These are phyloP conservation scores for Crocuta crocuta DNA, from an alignment of 2,113 vertebrate species.

Conservation along the genomic window DNA sequence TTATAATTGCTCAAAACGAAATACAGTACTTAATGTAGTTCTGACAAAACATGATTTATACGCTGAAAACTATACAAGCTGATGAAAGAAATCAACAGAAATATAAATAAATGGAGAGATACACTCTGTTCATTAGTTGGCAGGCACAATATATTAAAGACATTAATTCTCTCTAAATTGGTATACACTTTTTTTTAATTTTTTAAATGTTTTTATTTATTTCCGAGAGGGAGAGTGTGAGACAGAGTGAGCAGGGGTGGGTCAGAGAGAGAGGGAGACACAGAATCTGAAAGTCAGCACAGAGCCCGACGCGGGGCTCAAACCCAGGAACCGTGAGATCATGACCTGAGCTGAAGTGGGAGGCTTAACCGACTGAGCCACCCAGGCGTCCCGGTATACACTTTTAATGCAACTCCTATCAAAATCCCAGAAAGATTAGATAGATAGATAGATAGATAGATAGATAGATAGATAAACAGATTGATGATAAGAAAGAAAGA, in stretches of 20 bases:
- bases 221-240: too few species aligned
- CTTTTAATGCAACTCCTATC: neutral
- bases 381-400: neutral
- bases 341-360: too few species aligned
- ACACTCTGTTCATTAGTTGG: neutral
- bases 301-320: too few species aligned
- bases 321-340: too few species aligned
- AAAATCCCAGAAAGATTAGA: neutral
- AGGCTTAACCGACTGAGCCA: too few species aligned
- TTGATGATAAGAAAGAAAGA: too few species aligned
- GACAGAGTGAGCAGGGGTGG: too few species aligned
- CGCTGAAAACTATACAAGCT: neutral
- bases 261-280: too few species aligned
- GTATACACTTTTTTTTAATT: neutral
- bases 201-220: too few species aligned
- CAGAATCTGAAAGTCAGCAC: too few species aligned
- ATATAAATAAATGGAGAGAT: neutral
- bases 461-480: neutral
- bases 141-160: neutral
- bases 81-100: neutral
- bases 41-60: neutral
- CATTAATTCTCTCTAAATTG: neutral
- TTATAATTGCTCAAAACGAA: conserved; percentile 32
- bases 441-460: neutral
- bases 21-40: neutral